Conservation (phyloP, 2,113 vertebrate genomes). For the Electrona antarctica region DNA sequence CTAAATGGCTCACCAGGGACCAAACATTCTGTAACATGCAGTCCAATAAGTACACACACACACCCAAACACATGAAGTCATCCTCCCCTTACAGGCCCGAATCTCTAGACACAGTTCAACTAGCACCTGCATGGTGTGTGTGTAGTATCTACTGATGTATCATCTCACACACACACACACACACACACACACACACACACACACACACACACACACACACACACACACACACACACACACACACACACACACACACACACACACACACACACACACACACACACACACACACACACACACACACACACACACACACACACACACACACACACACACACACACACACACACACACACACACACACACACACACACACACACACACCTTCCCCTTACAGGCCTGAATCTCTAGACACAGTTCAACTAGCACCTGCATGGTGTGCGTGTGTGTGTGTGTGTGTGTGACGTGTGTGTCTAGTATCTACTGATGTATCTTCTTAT, state of each 20-base stretch:
- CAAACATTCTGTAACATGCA: too few relatives aligned
- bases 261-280: background rate
- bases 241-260: background rate
- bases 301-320: background rate
- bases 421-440: background rate
- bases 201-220: background rate
- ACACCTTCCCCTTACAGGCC: background rate
- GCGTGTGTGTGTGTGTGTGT: background rate
- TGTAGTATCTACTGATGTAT: too few relatives aligned
- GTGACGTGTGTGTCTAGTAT: background rate
- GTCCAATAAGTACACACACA: background rate
- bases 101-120: too few relatives aligned
- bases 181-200: background rate
- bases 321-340: slow-evolving; percentile 4
- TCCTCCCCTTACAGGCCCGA: background rate
- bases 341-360: slow-evolving; percentile 6
- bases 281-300: background rate
- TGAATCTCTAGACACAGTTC: too few relatives aligned
- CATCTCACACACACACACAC: background rate
- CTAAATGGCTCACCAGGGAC: too few relatives aligned
- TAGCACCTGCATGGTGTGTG: background rate
- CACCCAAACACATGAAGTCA: background rate
- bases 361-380: slow-evolving; percentile 7
- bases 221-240: background rate
- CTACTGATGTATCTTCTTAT: too few relatives aligned